Conservation (phyloP, 2,113 vertebrate genomes). For the Genyomyrus donnyi region DNA sequence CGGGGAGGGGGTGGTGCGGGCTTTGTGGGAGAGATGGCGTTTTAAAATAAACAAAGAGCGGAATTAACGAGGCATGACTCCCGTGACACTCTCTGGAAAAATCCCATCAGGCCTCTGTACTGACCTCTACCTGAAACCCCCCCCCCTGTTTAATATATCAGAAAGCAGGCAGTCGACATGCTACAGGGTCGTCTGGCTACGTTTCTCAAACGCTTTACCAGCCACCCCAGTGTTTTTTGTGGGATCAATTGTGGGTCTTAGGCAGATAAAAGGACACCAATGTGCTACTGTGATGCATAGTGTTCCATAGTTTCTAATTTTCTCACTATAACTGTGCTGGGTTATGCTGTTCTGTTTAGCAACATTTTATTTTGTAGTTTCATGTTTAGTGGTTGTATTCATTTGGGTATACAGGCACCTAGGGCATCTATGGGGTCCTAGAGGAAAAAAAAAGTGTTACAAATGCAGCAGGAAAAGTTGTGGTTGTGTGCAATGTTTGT, state of each 20-base stretch:
- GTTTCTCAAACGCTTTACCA: not conserved
- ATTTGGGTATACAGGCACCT: not conserved
- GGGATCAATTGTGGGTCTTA: not conserved
- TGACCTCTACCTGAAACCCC: slow-evolving; percentile 1
- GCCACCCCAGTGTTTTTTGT: not conserved
- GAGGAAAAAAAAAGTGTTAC: not conserved
- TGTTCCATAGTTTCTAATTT: not conserved
- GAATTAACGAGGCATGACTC: not conserved
- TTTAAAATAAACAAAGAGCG: not conserved
- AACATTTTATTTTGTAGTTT: not conserved
- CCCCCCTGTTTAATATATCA: not conserved
- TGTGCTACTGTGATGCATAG: not conserved
- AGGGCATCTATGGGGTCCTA: not conserved
- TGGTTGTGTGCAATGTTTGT: not conserved
- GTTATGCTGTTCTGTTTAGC: not conserved
- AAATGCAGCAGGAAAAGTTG: not conserved
- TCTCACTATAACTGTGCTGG: not conserved
- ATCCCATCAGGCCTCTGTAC: not conserved
- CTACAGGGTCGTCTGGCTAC: not conserved
- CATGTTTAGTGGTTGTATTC: not conserved
- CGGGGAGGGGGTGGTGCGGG: not conserved
- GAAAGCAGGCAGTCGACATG: not conserved
- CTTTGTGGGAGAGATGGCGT: not conserved
- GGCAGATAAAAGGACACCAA: not conserved
- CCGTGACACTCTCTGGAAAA: not conserved